Conservation (phyloP, 2,888 invertebrate genomes). For the Pseudococcus longispinus region DNA sequence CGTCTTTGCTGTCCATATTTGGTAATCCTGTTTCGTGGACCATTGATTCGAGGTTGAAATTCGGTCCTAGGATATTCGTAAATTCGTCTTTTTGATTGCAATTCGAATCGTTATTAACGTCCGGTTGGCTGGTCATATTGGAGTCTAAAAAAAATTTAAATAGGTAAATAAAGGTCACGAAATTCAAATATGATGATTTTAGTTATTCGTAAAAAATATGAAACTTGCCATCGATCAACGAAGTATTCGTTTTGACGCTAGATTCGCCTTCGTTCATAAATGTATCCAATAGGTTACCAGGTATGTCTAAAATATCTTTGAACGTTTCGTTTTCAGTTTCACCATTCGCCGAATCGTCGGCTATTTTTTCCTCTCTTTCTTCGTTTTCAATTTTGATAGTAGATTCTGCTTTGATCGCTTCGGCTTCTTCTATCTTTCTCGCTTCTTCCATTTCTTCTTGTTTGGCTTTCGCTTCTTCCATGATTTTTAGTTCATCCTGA, state of each 20-base stretch:
- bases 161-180: neutral
- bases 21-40: constrained; percentile 74
- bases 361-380: constrained; percentile 61
- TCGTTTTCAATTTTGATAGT: constrained; percentile 61
- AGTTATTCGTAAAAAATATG: neutral
- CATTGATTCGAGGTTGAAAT: constrained; percentile 79
- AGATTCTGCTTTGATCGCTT: constrained; percentile 57
- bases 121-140: constrained; percentile 42
- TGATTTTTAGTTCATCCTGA: constrained; percentile 75
- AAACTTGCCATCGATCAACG: constrained; percentile 58
- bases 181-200: neutral
- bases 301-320: constrained; percentile 72
- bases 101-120: constrained; percentile 32
- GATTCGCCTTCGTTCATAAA: constrained; percentile 71
- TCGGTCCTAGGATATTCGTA: constrained; percentile 72
- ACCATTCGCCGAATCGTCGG: constrained; percentile 62
- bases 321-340: constrained; percentile 70
- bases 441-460: constrained; percentile 62
- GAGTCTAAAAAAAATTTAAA: constrained; percentile 20
- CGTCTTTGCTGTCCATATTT: constrained; percentile 89
- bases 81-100: constrained; percentile 70
- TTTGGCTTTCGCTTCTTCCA: constrained; percentile 73
- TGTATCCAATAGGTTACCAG: constrained; percentile 72
- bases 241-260: constrained; percentile 60
- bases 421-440: constrained; percentile 57